Percentiles rank a stretch among this genome's conserved stretches.
Evolutionary conservation across 2,888 invertebrate genomes (phyloP).

Genomic region (Hyles lineata): DNA sequence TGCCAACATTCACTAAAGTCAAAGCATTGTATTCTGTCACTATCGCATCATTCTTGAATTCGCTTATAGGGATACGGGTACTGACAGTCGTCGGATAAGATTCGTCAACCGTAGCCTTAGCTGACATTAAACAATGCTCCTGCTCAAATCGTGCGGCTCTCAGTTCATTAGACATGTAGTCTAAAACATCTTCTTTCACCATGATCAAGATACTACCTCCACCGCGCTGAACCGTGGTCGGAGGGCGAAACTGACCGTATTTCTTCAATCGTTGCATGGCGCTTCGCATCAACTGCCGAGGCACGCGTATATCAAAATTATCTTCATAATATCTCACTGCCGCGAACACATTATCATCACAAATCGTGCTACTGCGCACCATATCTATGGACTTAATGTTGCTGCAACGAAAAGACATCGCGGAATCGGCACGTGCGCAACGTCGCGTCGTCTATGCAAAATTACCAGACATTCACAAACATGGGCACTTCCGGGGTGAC

Average conservation of each 20-base stretch:
- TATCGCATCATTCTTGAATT: not conserved
- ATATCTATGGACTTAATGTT: not conserved
- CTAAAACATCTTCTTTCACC: too few species aligned
- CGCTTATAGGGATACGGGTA: not conserved
- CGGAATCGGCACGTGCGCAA: not conserved
- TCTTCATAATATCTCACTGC: not conserved
- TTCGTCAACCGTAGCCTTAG: not conserved
- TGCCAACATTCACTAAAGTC: not conserved
- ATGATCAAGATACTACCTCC: too few species aligned
- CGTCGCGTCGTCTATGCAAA: not conserved
- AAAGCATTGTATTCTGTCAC: not conserved
- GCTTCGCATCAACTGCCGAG: not conserved
- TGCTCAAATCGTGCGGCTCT: too few species aligned
- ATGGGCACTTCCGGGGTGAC: not conserved
- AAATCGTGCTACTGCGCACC: not conserved
- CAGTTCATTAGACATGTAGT: too few species aligned
- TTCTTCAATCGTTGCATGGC: not conserved
- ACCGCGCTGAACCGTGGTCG: too few species aligned
- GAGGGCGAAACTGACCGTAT: not conserved
- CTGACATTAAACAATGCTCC: not conserved
- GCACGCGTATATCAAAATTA: not conserved
- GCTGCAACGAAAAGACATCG: slow-evolving; percentile 3
- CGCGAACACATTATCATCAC: too few species aligned
- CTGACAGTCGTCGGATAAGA: not conserved
- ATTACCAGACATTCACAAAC: not conserved